These are phyloP conservation scores for Drosophila setifemur DNA, from an alignment of 1,140 invertebrate species.

Conservation along the genomic window DNA sequence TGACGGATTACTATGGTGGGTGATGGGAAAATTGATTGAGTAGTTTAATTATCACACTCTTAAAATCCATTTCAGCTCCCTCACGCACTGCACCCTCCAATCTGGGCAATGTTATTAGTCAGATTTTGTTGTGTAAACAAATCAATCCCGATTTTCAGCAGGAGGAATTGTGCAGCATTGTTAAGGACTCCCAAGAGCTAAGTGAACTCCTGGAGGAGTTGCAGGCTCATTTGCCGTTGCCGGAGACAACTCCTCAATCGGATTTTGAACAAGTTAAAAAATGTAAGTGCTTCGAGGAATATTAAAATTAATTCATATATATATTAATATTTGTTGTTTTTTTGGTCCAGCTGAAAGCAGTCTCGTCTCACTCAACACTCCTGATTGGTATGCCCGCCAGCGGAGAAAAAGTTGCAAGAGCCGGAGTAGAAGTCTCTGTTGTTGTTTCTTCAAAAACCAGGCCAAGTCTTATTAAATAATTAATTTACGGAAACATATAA, in stretches of 20 bases:
- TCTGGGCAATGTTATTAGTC: conserved; percentile 93
- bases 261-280: conserved; percentile 23
- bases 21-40: no score
- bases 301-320: neutral
- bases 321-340: neutral
- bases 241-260: conserved; percentile 82
- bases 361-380: conserved; percentile 41
- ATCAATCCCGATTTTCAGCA: conserved; percentile 94
- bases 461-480: conserved; percentile 26
- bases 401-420: conserved; percentile 57
- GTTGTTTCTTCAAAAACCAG: conserved; percentile 38
- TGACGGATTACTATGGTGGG: conserved; percentile 94
- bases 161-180: conserved; percentile 93
- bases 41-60: no score
- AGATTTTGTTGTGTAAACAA: conserved; percentile 93
- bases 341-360: conserved; percentile 40
- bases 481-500: neutral
- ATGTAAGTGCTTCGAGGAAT: conserved; percentile 11
- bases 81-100: conserved; percentile 94
- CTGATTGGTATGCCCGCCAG: conserved; percentile 57
- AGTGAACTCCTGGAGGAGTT: conserved; percentile 89
- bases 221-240: conserved; percentile 90
- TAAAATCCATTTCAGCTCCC: conserved; percentile 83
- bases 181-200: conserved; percentile 92
- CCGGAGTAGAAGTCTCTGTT: conserved; percentile 63